phyloP scores from a whole-genome alignment of 2,888 invertebrate species.

The Allacma fusca region DNA sequence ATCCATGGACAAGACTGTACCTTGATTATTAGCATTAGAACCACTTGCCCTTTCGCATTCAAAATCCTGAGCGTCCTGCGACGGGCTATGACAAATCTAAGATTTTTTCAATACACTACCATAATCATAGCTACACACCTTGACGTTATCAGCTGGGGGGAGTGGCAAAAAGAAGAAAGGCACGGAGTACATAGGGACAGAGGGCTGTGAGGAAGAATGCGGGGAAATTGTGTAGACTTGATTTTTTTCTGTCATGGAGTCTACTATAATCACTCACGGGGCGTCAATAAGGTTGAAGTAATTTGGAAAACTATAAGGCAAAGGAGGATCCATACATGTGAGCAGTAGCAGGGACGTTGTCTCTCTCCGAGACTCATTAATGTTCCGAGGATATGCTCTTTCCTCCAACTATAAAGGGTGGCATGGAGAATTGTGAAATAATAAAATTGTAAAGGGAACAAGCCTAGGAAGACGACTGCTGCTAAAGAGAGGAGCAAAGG shows the following conservation, averaged over 20 bases:
- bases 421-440: constrained; percentile 39
- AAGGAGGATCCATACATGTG: background rate
- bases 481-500: background rate
- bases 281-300: constrained; percentile 39
- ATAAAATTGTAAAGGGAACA: constrained; percentile 22
- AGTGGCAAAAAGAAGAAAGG: background rate
- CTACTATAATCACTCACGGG: constrained; percentile 31
- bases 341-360: constrained; percentile 1
- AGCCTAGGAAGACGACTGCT: background rate
- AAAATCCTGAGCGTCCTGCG: background rate
- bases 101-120: background rate
- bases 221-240: background rate
- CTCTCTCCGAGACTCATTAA: constrained; percentile 33
- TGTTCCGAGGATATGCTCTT: constrained; percentile 10
- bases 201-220: background rate
- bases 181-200: background rate
- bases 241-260: constrained; percentile 6
- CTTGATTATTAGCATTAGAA: no score
- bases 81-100: background rate
- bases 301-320: constrained; percentile 25
- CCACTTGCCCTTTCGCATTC: background rate
- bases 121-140: no score
- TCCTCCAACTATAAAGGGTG: background rate
- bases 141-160: background rate
- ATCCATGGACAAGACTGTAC: no score